A percentile compares a stretch with the other conserved stretches of the same genome.
Conservation (phyloP, 2,888 invertebrate genomes). For the Carterocephalus palaemon region DNA sequence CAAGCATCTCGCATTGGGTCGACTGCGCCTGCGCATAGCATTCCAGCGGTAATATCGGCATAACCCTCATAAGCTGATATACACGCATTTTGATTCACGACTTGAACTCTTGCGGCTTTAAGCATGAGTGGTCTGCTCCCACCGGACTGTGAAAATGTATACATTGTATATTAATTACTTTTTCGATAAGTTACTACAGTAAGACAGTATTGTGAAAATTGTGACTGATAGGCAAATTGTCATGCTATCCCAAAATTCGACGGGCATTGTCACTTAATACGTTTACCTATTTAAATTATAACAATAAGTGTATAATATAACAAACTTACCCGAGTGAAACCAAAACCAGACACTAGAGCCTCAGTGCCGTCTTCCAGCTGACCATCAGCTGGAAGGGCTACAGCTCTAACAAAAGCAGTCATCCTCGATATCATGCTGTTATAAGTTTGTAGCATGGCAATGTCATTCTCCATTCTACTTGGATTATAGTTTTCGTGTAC, state of each 20-base stretch:
- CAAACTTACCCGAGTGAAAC: conserved; percentile 47
- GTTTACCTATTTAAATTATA: too few species aligned
- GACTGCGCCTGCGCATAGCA: conserved; percentile 63
- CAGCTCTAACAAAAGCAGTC: conserved; percentile 47
- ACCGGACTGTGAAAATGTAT: conserved; percentile 56
- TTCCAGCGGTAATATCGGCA: conserved; percentile 51
- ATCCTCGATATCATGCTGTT: conserved; percentile 45
- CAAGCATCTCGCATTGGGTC: conserved; percentile 65
- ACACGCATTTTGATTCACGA: conserved; percentile 60
- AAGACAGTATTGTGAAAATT: too few species aligned
- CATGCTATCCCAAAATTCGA: too few species aligned
- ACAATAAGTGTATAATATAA: too few species aligned
- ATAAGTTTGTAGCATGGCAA: conserved; percentile 51
- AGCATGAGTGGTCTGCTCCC: conserved; percentile 52
- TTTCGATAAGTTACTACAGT: too few species aligned
- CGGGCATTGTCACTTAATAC: too few species aligned
- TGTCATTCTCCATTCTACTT: conserved; percentile 54
- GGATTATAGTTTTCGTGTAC: conserved; percentile 51
- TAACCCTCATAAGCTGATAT: conserved; percentile 53
- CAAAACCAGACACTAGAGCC: conserved; percentile 68
- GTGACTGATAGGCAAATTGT: too few species aligned
- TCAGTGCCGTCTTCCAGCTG: conserved; percentile 50
- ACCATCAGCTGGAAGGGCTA: conserved; percentile 38
- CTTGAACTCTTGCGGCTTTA: conserved; percentile 56
- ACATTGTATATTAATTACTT: too few species aligned